Evolutionary conservation across 2,888 invertebrate genomes (phyloP).

Genomic region (Lamellibrachia satsuma): DNA sequence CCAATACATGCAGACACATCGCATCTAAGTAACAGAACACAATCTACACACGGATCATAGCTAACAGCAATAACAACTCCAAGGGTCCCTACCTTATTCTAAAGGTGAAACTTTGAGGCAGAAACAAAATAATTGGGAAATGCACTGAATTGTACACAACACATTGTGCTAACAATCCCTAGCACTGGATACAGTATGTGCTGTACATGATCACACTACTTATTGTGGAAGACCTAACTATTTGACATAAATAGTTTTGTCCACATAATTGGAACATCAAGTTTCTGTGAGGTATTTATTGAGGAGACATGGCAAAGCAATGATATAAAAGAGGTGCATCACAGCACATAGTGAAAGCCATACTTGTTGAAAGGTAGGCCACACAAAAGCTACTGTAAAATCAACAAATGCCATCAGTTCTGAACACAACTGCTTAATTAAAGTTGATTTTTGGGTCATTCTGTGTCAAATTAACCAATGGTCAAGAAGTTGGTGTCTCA

Average conservation of each 20-base stretch:
- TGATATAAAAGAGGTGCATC: background rate
- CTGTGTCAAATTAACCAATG: background rate
- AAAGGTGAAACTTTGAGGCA: constrained; percentile 13
- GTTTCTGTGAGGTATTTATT: background rate
- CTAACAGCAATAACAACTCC: background rate
- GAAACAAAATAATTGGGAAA: background rate
- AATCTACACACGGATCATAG: background rate
- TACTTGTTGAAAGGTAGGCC: background rate
- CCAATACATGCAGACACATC: background rate
- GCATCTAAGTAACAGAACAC: background rate
- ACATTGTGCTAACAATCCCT: background rate
- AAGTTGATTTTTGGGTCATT: background rate
- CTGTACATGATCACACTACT: background rate
- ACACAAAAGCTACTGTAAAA: background rate
- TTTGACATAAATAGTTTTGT: background rate
- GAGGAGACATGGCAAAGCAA: background rate
- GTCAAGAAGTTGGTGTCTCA: no score
- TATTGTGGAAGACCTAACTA: background rate
- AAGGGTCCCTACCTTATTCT: background rate
- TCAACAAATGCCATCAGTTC: background rate
- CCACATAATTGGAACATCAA: background rate
- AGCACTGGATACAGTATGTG: background rate
- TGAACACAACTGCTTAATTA: background rate
- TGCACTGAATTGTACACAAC: background rate
- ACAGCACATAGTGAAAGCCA: background rate